Conservation (phyloP, 1,140 invertebrate species). For the Drosophila yakuba region DNA sequence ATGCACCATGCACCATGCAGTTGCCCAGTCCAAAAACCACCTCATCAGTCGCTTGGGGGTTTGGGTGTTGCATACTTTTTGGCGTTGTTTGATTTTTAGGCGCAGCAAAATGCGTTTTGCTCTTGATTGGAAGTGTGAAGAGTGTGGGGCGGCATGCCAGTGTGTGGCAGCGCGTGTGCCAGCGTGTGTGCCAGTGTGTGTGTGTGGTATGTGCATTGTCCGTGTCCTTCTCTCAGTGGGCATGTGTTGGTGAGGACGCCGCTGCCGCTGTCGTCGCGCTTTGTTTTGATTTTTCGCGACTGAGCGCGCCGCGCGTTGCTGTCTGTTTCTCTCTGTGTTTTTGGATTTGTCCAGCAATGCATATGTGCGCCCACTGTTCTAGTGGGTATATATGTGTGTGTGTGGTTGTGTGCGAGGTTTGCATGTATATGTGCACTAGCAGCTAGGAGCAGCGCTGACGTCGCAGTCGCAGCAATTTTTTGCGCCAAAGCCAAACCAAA, state of each 20-base stretch:
- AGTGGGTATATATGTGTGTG: conserved; percentile 19
- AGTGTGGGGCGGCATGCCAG: not conserved
- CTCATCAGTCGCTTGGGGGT: conserved; percentile 8
- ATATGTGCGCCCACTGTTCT: conserved; percentile 50
- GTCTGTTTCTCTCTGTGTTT: conserved; percentile 59
- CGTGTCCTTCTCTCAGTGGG: conserved; percentile 20
- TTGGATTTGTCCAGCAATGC: conserved; percentile 73
- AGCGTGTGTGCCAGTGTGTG: conserved; percentile 2
- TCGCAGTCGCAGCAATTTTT: conserved; percentile 66
- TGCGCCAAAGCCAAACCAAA: conserved; percentile 71
- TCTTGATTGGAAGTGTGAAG: conserved; percentile 53
- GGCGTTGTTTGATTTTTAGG: conserved; percentile 80
- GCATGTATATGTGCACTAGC: conserved; percentile 72
- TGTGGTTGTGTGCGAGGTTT: conserved; percentile 23
- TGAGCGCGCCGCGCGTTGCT: conserved; percentile 76
- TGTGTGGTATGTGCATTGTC: conserved; percentile 47
- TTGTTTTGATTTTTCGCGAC: conserved; percentile 84
- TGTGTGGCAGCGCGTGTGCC: not conserved
- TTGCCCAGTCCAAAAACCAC: not conserved
- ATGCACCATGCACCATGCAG: not conserved
- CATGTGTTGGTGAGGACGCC: conserved; percentile 17
- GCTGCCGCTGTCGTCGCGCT: conserved; percentile 68
- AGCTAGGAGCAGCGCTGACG: conserved; percentile 44
- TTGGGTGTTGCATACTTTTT: conserved; percentile 73
- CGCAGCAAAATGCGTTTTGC: conserved; percentile 77